A percentile compares a stretch with the other conserved stretches of the same genome.
phyloP scores from a whole-genome alignment of 1,140 invertebrate genomes.

The Papilio helenus region DNA sequence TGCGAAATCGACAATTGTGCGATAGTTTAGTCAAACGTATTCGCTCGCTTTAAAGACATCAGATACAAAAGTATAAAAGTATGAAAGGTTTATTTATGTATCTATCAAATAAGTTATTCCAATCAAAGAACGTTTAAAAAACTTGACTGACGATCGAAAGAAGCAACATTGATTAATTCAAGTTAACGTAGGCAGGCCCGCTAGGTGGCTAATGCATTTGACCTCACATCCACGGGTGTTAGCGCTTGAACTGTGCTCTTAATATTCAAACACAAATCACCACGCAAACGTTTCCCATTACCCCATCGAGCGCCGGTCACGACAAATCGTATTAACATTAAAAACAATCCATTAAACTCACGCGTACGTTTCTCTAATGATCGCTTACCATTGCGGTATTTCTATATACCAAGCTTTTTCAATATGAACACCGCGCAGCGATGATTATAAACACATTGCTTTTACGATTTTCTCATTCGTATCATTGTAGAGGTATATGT shows the following conservation, averaged over 20 bases:
- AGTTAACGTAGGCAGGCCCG: constrained; percentile 61
- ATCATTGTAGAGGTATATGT: constrained; percentile 47
- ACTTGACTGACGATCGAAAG: constrained; percentile 44
- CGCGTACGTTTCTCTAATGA: constrained; percentile 46
- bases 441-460: constrained; percentile 50
- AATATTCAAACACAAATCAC: constrained; percentile 77
- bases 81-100: background rate
- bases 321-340: constrained; percentile 78
- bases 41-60: too few relatives aligned
- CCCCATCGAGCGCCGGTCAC: constrained; percentile 73
- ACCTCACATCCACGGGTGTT: constrained; percentile 72
- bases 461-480: constrained; percentile 53
- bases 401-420: constrained; percentile 38
- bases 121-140: constrained; percentile 3
- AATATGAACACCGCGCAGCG: constrained; percentile 44
- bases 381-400: constrained; percentile 57
- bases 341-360: constrained; percentile 65
- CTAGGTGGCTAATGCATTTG: constrained; percentile 81
- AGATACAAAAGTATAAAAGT: background rate
- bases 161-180: constrained; percentile 71
- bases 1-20: too few relatives aligned
- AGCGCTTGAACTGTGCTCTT: constrained; percentile 78
- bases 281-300: constrained; percentile 71
- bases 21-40: too few relatives aligned
- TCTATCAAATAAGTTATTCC: background rate